A percentile compares a stretch with the other conserved stretches of the same genome.
These are phyloP conservation scores for Cynopterus sphinx DNA, from an alignment of 2,797 vertebrate species.

Conservation along the genomic window DNA sequence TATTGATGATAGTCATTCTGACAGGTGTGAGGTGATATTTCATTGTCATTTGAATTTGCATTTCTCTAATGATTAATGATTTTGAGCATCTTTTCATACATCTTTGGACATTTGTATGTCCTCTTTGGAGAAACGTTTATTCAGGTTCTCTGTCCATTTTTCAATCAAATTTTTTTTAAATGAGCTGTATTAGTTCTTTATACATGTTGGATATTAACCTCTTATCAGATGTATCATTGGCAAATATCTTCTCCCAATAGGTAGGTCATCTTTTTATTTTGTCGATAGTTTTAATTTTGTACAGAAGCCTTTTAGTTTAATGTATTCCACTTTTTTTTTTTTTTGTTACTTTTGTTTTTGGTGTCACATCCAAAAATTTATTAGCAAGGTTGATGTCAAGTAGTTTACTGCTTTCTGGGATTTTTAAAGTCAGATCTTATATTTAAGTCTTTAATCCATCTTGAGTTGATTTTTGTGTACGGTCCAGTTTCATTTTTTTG, in stretches of 20 bases:
- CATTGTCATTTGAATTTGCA: neutral
- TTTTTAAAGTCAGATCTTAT: neutral
- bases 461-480: neutral
- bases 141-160: neutral
- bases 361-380: neutral
- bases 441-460: neutral
- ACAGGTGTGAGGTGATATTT: neutral
- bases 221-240: neutral
- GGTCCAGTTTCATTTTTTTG: neutral
- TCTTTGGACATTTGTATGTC: neutral
- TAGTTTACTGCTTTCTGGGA: neutral
- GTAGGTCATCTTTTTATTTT: neutral
- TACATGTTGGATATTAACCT: neutral
- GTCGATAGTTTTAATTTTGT: neutral
- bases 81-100: neutral
- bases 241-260: neutral
- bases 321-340: neutral
- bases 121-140: neutral
- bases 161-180: neutral
- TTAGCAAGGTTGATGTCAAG: neutral
- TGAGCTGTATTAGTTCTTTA: neutral
- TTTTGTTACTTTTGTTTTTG: neutral
- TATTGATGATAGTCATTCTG: neutral
- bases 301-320: neutral
- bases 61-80: neutral